phyloP scores from a whole-genome alignment of 1,140 invertebrate species.

The Trachymyrmex septentrionalis region DNA sequence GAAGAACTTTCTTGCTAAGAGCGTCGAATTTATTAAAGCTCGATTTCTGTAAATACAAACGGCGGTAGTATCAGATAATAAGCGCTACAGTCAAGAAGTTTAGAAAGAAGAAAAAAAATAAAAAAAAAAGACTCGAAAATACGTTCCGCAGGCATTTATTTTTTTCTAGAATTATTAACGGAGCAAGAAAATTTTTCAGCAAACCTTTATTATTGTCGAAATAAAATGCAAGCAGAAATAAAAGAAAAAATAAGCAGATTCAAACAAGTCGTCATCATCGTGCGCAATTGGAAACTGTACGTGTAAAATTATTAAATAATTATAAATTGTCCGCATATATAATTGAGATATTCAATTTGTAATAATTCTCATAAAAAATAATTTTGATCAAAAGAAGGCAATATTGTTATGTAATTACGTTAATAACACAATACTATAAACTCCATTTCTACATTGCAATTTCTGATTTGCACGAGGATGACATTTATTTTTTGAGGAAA shows the following conservation, averaged over 20 bases:
- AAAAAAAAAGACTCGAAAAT: background rate
- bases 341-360: background rate
- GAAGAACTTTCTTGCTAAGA: constrained; percentile 90
- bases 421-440: background rate
- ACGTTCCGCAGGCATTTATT: constrained; percentile 18
- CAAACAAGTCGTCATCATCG: background rate
- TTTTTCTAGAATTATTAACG: background rate
- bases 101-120: background rate
- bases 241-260: background rate
- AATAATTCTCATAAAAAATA: background rate
- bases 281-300: background rate
- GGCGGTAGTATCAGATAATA: constrained; percentile 27
- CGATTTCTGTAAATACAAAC: constrained; percentile 89
- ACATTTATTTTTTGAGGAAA: background rate
- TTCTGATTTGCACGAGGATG: background rate
- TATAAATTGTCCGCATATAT: too few species aligned
- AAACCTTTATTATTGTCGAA: constrained; percentile 8
- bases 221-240: constrained; percentile 16
- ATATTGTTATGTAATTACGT: background rate
- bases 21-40: constrained; percentile 93
- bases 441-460: background rate
- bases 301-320: constrained; percentile 4
- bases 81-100: background rate
- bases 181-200: background rate
- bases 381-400: background rate